Evolutionary conservation across 2,113 vertebrate genomes (phyloP).

Genomic region (Sphaerodactylus townsendi): DNA sequence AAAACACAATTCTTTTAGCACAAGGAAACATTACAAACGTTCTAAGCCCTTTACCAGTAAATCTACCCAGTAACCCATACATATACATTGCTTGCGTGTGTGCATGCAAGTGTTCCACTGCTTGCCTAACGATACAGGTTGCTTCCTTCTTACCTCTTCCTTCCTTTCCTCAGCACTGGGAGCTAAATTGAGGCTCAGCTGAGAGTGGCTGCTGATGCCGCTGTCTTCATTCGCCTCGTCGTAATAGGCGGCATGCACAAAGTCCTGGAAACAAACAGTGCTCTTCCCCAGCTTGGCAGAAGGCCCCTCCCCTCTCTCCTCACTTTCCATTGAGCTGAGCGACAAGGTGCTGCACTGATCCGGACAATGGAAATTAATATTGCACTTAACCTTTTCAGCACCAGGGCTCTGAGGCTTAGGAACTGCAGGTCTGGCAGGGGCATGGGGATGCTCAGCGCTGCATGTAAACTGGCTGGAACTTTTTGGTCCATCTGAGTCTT

Average conservation of each 20-base stretch:
- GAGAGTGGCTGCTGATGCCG: conserved; percentile 70
- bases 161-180: conserved; percentile 66
- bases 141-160: conserved; percentile 76
- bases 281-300: conserved; percentile 58
- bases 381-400: conserved; percentile 54
- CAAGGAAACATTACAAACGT: neutral
- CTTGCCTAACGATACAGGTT: neutral
- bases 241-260: conserved; percentile 32
- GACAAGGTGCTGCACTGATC: conserved; percentile 68
- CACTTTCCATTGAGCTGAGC: conserved; percentile 72
- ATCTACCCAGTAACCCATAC: conserved; percentile 36
- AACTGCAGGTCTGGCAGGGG: conserved; percentile 65
- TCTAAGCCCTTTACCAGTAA: conserved; percentile 35
- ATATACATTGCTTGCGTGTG: conserved; percentile 16
- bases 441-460: conserved; percentile 30
- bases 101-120: neutral
- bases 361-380: conserved; percentile 55
- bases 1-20: conserved; percentile 12
- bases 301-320: conserved; percentile 61
- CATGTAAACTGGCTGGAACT: conserved; percentile 27
- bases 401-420: conserved; percentile 77
- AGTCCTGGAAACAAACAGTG: conserved; percentile 63
- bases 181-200: conserved; percentile 60
- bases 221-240: conserved; percentile 72
- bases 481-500: conserved; percentile 32